Base-by-base conservation (phyloP, 2,888 invertebrate genomes). In the Patella depressa region DNA sequence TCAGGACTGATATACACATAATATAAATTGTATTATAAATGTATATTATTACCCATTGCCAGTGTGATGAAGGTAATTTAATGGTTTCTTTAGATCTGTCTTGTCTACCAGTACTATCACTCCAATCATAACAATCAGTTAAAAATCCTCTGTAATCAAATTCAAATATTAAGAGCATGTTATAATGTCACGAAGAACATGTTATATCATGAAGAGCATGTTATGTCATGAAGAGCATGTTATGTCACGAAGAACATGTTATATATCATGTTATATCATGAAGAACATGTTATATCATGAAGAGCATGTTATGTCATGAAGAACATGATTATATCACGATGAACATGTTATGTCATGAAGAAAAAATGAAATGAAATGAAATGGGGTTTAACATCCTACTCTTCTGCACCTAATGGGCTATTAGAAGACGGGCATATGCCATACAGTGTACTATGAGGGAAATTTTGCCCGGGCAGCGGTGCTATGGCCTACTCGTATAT, bases 81-180 rank as follows among this genome's bases (percentile, higher is more conserved):
- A 96, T 96, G 85, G 95, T 95, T 89, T 97, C 97, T 86, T 96
- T 94, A 54, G 96, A 96, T 76, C 96, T 94, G 89, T 96, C 96
- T 84, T 95, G 95, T 82, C 94, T 94, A 4, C 98, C 97, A 3
- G 95, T 95, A 45, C 95, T 93, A 91, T 98, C 97, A 88, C 97
- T 97, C 97, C 98, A 98, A 94, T 96, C 96, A 78, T 87, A 86
- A 15, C 88, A 84, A 65, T 97, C 96, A 0, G 96, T 96, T 45
- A 97, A 96, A 74, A 97, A 92, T 24, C 96, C 96, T 83, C 96
- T 95, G 76, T 17, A 73, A 59, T 34, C n/a, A 73, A 15, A 45
- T 45, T 45, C 45, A 45, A 45, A 45, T 45, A 57, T 4, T 3
- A 12, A 12, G 15, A 73, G 11, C 9, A 69, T 19, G 55, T 65